Base-by-base conservation (phyloP, 2,888 invertebrate genomes). In the Brachypalpus laphriformis region DNA sequence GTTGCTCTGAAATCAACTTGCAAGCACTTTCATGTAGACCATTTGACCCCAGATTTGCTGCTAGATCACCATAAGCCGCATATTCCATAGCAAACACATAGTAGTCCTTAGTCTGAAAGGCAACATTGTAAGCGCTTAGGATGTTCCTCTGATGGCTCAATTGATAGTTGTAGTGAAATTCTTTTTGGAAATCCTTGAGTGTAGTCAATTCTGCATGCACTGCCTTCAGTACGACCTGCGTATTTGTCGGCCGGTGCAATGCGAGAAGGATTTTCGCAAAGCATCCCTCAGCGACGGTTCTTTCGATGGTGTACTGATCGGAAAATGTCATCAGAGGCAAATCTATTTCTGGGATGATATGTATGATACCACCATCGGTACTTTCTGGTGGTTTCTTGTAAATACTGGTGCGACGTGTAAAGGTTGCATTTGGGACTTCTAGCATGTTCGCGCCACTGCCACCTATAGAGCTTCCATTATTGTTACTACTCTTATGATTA, bases 81-180 rank as follows among this genome's bases (percentile, higher is more conserved):
- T 94, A 94, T 89, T 97, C 96, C 90, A 96, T 95, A 8, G 96
- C 96, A 88, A 94, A 94, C 0, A 94, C 93, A 89, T 93, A 91
- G 66, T 92, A 92, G 75, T 92, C 91, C 76, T 89, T 90, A 11
- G 92, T 91, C 87, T 92, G 92, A 77, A 92, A 92, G 20, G 95
- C 94, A 51, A 96, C 96, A 87, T 95, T 95, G 90, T 95, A 96
- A 0, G 95, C 95, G 89, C 95, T 95, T 47, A 96, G 92, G 75
- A 97, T 95, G 89, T 94, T 94, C 14, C 94, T 94, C 89, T 97
- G 96, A n/a, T 96, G 95, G 59, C 95, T 95, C 0, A 97, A 92
- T 89, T 95, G 95, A 88, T 95, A 96, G 87, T 95, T 95, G 91
- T 95, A 96, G 89, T 96, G 95, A 89, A 95, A 95, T 90, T 96